Base-by-base conservation (phyloP, 2,888 invertebrate species). In the Spisula subtruncata region DNA sequence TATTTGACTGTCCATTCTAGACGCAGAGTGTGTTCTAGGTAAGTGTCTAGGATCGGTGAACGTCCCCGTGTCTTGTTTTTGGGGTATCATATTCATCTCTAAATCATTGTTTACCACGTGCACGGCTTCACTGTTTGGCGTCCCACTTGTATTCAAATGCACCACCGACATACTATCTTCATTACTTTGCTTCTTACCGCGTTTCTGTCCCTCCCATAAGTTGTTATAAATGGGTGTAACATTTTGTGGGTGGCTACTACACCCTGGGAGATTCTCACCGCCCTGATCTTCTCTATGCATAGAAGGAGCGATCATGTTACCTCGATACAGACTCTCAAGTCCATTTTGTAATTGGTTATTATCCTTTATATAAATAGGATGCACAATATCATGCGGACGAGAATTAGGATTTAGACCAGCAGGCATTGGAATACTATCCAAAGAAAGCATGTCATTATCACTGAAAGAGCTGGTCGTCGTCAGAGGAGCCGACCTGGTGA, bases 201-300 rank as follows among this genome's bases (percentile, higher is more conserved):
- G 83, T n/a, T 51, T 85, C 29, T 66, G 46, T 32, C 51, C 75
- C 18, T 84, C 88, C 90, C 90, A 88, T 16, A 90, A 83, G 51
- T 88, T 75, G 71, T 90, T 90, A 71, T 88, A 83, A 46, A 88
- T 84, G 1, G 75, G 79, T 14, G 48, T 71, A 66, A 87, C 29
- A 83, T 83, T 79, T 0, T 32, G 29, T 8, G 35, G 46, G 5
- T 83, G 87, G 75, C 54, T 71, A 32, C 75, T 14, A 32, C 41
- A 29, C n/a, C 25, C 41, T 5, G 25, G 25, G 25, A 10, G 48
- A 16, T 8, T 32, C 48, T 46, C 29, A 75, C 51, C 84, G n/a
- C 75, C 75, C 35, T 75, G 29, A 35, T 82, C 54, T n/a, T 81
- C 48, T 16, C 60, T 66, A 10, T 66, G 25, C 4, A 25, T 25